phyloP scores from a whole-genome alignment of 2,797 vertebrate genomes.

The Catharus ustulatus region DNA sequence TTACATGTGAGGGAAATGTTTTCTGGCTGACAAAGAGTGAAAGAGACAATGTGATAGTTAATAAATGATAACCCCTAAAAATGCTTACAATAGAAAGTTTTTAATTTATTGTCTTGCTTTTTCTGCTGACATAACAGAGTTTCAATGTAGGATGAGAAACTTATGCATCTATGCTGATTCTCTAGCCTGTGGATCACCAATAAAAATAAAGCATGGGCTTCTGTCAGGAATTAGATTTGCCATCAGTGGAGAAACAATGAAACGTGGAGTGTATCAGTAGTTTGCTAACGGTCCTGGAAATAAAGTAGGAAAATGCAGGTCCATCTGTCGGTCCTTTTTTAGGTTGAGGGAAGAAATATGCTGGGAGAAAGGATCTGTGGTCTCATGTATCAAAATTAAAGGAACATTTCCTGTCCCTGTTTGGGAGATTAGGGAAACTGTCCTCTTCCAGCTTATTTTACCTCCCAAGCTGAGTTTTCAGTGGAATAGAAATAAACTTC shows the following conservation, averaged over 20 bases:
- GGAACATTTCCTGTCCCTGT: not conserved
- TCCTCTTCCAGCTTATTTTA: not conserved
- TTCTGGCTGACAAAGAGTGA: not conserved
- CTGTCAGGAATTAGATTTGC: not conserved
- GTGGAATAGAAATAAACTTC: not conserved
- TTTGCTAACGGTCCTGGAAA: not conserved
- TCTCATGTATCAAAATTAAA: not conserved
- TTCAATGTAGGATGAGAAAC: not conserved
- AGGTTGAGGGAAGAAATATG: not conserved
- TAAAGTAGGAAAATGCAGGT: not conserved
- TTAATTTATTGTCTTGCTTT: not conserved
- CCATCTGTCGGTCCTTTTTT: not conserved
- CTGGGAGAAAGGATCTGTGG: not conserved
- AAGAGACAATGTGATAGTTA: not conserved
- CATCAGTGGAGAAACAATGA: not conserved
- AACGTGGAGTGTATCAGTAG: not conserved
- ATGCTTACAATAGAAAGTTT: not conserved
- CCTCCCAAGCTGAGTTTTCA: not conserved
- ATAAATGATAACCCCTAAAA: not conserved
- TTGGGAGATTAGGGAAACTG: not conserved
- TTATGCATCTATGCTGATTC: fast-evolving
- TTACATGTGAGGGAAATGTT: not conserved
- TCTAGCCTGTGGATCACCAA: not conserved
- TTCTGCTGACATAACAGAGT: not conserved
- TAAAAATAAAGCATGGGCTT: not conserved